Base-by-base conservation (phyloP, 2,888 invertebrate genomes). In the Drosophila eohydei region DNA sequence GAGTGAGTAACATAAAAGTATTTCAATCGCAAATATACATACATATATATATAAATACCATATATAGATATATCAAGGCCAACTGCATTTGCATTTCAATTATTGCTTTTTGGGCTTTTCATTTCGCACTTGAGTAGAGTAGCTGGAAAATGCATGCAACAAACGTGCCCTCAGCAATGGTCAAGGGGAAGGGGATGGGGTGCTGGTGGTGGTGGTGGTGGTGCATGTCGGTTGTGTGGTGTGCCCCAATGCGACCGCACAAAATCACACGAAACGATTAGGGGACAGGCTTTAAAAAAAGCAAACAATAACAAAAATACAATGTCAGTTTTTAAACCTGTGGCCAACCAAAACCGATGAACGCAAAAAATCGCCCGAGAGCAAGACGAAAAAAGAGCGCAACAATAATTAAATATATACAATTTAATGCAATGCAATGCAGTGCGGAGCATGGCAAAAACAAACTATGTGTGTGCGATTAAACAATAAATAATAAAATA, bases 1-100 rank as follows among this genome's bases (percentile, higher is more conserved):
- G 93, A 97, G 97, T 97, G 93, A 97, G 97, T 96, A 94, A 6
- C 8, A 32, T 12, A 16, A 16, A 38, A 4, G n/a, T 40, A 16
- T 26, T 9, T 12, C 40, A 40, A 16, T 30, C 51, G 44, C 36
- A 59, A 16, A 30, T 62, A 44, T 52, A 11, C 36, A 50, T 50
- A 43, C 12, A 40, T 12, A 57, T 34, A n/a, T 9, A 9, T 14
- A n/a, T 30, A 30, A 5, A n/a, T 8, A 36, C 46, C 16, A 21
- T 32, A 55, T 38, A 40, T 7, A 43, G 7, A 28, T 46, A 21
- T 38, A 30, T 34, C 48, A 11, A 9, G 48, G 54, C 14, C 43
- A 60, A 44, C n/a, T 43, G 64, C 34, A 64, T 32, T 30, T 28
- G n/a, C 40, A 11, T 51, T 34, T 36, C 21, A 12, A 36, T 52